These are phyloP conservation scores for Sebastes cheni DNA, from an alignment of 2,797 vertebrate species.

Conservation along the genomic window DNA sequence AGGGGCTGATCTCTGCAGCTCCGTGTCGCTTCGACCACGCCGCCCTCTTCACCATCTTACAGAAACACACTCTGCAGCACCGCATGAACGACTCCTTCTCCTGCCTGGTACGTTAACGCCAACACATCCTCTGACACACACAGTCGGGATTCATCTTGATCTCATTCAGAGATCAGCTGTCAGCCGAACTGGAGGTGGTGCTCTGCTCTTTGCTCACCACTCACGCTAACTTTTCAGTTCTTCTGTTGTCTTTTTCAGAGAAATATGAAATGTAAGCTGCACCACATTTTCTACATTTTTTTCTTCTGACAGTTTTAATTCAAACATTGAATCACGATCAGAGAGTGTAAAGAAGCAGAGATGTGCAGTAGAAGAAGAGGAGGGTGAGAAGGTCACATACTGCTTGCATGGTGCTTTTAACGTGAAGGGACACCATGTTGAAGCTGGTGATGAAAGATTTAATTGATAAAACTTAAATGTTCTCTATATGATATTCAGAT, in stretches of 20 bases:
- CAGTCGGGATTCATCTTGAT: background rate
- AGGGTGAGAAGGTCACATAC: background rate
- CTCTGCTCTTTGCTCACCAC: background rate
- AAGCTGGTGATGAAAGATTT: background rate
- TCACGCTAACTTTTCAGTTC: background rate
- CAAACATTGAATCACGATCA: background rate
- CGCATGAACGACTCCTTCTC: constrained; percentile 98
- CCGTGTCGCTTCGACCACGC: constrained; percentile 92
- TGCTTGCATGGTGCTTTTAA: background rate
- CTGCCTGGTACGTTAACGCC: constrained; percentile 89
- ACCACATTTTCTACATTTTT: background rate
- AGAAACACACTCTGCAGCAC: constrained; percentile 93
- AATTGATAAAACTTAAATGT: too few species aligned
- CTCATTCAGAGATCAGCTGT: background rate
- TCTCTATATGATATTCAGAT: too few species aligned
- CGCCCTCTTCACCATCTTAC: constrained; percentile 89
- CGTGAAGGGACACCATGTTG: background rate
- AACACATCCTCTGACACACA: background rate
- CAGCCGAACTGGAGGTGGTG: background rate
- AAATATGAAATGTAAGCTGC: background rate
- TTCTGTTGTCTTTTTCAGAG: background rate
- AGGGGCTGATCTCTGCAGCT: constrained; percentile 92
- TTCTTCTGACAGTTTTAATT: background rate
- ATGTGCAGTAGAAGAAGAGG: background rate
- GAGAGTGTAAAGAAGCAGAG: background rate